These are phyloP conservation scores for Gymnocephalus cernua DNA, from an alignment of 2,113 vertebrate species.

Conservation along the genomic window DNA sequence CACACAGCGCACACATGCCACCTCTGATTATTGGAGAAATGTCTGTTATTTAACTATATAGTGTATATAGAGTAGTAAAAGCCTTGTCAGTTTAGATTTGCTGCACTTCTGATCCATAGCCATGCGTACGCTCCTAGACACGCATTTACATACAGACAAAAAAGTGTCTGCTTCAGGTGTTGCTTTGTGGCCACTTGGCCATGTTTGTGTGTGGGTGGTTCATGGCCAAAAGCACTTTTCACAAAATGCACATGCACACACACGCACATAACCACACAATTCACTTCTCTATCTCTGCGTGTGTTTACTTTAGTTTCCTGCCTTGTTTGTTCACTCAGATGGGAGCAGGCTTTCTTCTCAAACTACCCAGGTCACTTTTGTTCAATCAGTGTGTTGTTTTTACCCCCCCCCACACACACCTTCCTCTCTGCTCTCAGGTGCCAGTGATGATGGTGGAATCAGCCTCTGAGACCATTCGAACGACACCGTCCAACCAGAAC, in stretches of 20 bases:
- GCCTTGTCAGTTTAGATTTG: constrained; percentile 81
- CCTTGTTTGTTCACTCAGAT: constrained; percentile 69
- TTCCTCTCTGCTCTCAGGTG: constrained; percentile 76
- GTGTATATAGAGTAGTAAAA: constrained; percentile 67
- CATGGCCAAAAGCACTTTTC: constrained; percentile 57
- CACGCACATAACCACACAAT: constrained; percentile 13
- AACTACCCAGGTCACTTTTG: constrained; percentile 67
- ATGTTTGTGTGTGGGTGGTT: constrained; percentile 59
- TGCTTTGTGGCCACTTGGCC: constrained; percentile 63
- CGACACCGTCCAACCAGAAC: constrained; percentile 94
- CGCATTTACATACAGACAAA: constrained; percentile 65
- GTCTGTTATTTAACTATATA: constrained; percentile 77
- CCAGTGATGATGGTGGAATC: constrained; percentile 99
- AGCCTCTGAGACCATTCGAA: constrained; percentile 98
- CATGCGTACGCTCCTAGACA: constrained; percentile 49
- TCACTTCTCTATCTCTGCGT: constrained; percentile 48
- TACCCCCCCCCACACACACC: neutral
- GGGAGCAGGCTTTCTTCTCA: constrained; percentile 55
- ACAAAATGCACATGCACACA: constrained; percentile 32
- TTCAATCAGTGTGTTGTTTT: constrained; percentile 50
- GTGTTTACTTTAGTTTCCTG: constrained; percentile 66
- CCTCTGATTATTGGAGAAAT: constrained; percentile 81
- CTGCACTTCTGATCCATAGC: constrained; percentile 67
- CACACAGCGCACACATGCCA: constrained; percentile 71
- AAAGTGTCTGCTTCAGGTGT: constrained; percentile 70